These are phyloP conservation scores for Alexandromys fortis DNA, from an alignment of 2,113 vertebrate species.

Conservation along the genomic window DNA sequence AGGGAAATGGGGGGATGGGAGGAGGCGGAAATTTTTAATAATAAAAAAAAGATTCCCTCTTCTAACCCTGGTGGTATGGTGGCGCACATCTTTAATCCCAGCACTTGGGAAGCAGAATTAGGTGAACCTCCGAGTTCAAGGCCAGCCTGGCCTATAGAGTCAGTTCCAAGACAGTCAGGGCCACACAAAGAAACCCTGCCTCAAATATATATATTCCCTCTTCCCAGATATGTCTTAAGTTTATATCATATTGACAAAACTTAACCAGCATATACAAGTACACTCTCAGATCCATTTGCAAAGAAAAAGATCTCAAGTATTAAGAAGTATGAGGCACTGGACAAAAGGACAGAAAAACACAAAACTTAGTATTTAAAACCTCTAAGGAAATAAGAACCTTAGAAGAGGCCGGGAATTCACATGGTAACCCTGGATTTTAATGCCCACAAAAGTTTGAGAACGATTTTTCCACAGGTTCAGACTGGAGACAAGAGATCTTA, in stretches of 20 bases:
- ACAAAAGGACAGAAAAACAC: conserved; percentile 16
- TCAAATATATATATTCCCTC: too few relatives aligned
- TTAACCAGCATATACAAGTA: background rate
- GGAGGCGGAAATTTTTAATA: too few relatives aligned
- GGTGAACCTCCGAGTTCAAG: background rate
- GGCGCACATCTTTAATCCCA: background rate
- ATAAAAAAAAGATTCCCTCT: background rate
- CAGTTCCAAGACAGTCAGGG: background rate
- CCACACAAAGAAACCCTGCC: background rate
- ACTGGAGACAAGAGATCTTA: background rate
- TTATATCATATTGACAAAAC: background rate
- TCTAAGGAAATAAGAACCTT: background rate
- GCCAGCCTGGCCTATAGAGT: background rate
- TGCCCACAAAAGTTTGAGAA: background rate
- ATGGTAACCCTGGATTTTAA: background rate
- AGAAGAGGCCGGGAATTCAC: background rate
- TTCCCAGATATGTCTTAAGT: background rate
- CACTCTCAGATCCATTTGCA: conserved; percentile 16
- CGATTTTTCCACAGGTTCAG: background rate
- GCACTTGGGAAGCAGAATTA: background rate
- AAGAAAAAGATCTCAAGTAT: conserved; percentile 31
- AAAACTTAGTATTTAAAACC: background rate
- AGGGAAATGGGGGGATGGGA: too few relatives aligned
- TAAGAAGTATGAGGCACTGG: conserved; percentile 1
- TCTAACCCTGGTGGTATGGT: background rate